Percentiles rank a stretch among this genome's conserved stretches.
Evolutionary conservation across 1,140 invertebrate genomes (phyloP).

Genomic region (Drosophila arawakana): DNA sequence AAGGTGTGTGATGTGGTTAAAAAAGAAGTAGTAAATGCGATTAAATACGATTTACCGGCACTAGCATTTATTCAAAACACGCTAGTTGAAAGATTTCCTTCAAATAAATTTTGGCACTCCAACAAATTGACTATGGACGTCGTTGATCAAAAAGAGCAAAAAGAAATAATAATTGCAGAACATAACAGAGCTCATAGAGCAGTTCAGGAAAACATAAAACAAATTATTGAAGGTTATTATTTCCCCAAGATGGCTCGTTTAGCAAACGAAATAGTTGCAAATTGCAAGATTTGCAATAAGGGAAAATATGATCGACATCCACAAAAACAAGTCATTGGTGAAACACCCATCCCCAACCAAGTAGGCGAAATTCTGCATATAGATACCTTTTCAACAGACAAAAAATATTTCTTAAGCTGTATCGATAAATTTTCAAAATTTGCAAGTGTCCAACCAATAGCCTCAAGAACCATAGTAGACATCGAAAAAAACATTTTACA

Average conservation of each 20-base stretch:
- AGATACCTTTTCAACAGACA: neutral
- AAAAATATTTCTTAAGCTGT: neutral
- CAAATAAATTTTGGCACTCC: neutral
- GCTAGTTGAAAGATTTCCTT: too few species aligned
- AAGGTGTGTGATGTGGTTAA: too few species aligned
- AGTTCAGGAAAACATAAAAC: neutral
- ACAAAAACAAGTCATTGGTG: neutral
- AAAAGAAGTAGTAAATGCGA: too few species aligned
- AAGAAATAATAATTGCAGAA: neutral
- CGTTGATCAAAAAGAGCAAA: neutral
- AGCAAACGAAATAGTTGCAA: neutral
- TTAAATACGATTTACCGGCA: too few species aligned
- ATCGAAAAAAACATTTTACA: neutral
- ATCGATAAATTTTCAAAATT: slow-evolving; percentile 5
- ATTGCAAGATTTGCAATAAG: neutral
- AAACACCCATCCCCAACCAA: neutral
- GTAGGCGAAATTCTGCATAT: neutral
- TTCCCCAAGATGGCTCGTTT: neutral
- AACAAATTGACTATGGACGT: neutral
- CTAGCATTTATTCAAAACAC: too few species aligned
- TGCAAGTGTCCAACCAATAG: neutral
- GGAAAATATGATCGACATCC: neutral
- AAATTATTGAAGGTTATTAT: slow-evolving; percentile 6
- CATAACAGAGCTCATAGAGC: too few species aligned
- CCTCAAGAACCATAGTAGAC: neutral